Evolutionary conservation across 2,888 invertebrate genomes (phyloP).

Genomic region (Penaeus monodon): DNA sequence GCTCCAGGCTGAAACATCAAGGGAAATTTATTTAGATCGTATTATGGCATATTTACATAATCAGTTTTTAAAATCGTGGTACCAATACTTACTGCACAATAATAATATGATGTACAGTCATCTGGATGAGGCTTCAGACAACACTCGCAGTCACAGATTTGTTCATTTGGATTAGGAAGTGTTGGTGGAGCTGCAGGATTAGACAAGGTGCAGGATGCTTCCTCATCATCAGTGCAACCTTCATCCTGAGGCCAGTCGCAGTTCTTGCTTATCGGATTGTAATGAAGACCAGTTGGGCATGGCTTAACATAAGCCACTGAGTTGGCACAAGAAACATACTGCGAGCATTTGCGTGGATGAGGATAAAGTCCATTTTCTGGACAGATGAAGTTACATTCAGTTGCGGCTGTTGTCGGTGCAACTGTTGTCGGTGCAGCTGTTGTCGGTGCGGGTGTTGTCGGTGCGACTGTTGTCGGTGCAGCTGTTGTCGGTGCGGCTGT

Average conservation of each 20-base stretch:
- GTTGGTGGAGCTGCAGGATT: background rate
- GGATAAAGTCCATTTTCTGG: constrained; percentile 44
- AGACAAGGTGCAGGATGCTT: background rate
- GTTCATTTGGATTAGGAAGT: background rate
- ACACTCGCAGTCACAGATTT: constrained; percentile 48
- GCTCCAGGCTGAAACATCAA: constrained; percentile 4
- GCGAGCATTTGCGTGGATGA: constrained; percentile 47
- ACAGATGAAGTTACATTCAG: constrained; percentile 14
- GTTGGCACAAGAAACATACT: constrained; percentile 43
- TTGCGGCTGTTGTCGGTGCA: no score
- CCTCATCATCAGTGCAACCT: constrained; percentile 31
- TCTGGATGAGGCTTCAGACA: constrained; percentile 38
- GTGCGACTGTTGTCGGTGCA: no score
- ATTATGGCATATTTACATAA: no score
- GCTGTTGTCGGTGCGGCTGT: no score
- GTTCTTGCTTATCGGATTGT: constrained; percentile 37
- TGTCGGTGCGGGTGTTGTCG: no score
- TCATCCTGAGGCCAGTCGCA: constrained; percentile 58
- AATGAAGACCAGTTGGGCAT: constrained; percentile 58
- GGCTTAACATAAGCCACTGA: constrained; percentile 37
- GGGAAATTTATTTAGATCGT: background rate
- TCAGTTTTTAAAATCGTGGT: no score
- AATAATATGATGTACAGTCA: constrained; percentile 38
- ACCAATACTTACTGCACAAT: constrained; percentile 27
- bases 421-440: no score